Conservation (phyloP, 1,140 invertebrate genomes). For the Heliconius eleuchia region DNA sequence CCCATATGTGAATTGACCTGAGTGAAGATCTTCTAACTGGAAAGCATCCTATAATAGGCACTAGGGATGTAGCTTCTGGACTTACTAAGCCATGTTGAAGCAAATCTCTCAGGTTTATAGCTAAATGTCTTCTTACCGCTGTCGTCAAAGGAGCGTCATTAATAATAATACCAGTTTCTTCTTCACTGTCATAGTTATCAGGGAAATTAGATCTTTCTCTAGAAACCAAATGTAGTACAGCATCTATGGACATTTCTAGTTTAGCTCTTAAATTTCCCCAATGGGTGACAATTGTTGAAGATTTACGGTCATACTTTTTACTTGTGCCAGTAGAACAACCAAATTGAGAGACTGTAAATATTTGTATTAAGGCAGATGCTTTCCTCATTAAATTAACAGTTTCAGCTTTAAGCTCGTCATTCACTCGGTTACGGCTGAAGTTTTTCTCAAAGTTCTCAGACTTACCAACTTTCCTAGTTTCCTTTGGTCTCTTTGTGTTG, state of each 20-base stretch:
- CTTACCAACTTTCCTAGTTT: constrained; percentile 81
- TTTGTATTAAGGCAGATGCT: constrained; percentile 92
- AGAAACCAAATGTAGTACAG: constrained; percentile 86
- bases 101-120: constrained; percentile 93
- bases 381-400: constrained; percentile 94
- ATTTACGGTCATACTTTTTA: constrained; percentile 90
- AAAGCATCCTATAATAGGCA: constrained; percentile 96
- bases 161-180: constrained; percentile 76
- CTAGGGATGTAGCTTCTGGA: constrained; percentile 88
- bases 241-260: constrained; percentile 93
- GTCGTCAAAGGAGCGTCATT: constrained; percentile 86
- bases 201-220: constrained; percentile 72
- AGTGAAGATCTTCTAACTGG: constrained; percentile 83
- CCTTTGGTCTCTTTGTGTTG: constrained; percentile 79
- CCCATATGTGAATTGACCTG: constrained; percentile 79
- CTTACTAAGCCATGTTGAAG: constrained; percentile 95
- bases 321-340: constrained; percentile 96
- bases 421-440: constrained; percentile 61
- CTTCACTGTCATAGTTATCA: constrained; percentile 81
- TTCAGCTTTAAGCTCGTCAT: constrained; percentile 72
- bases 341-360: constrained; percentile 95
- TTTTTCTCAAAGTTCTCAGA: constrained; percentile 86
- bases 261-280: constrained; percentile 96
- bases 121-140: constrained; percentile 95
- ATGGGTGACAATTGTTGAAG: constrained; percentile 91